Conservation (phyloP, 2,113 vertebrate genomes). For the Echinops telfairi region DNA sequence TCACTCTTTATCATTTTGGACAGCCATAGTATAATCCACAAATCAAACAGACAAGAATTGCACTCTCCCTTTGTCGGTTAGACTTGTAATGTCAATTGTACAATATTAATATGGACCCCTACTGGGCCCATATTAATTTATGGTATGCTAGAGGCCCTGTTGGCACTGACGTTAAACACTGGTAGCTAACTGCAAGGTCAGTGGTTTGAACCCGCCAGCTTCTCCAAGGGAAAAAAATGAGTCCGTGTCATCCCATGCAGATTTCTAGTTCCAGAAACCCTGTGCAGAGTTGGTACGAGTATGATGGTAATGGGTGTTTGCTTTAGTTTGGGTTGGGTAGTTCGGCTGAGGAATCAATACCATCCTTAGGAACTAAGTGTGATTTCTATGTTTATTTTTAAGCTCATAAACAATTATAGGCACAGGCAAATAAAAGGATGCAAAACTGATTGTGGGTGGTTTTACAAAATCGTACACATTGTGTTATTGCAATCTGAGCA, state of each 20-base stretch:
- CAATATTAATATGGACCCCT: neutral
- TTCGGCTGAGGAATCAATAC: neutral
- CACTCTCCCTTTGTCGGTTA: neutral
- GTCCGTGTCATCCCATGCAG: too few relatives aligned
- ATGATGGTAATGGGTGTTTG: too few relatives aligned
- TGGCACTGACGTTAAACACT: too few relatives aligned
- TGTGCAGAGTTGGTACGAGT: too few relatives aligned
- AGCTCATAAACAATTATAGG: neutral
- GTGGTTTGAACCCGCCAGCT: too few relatives aligned
- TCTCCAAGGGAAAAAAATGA: too few relatives aligned
- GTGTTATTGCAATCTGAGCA: neutral
- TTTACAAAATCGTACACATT: conserved; percentile 6
- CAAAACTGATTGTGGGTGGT: neutral
- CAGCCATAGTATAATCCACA: neutral
- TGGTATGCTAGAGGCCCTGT: too few relatives aligned
- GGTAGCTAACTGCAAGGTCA: too few relatives aligned
- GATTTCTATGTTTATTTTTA: neutral
- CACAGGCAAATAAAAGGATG: neutral
- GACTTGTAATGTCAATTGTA: conserved; percentile 42
- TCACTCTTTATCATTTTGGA: neutral
- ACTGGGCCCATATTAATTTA: neutral
- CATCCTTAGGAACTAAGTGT: neutral
- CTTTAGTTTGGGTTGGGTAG: too few relatives aligned
- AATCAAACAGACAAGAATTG: neutral
- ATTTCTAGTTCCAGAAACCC: too few relatives aligned